Conservation (phyloP, 64 coral and sea anemone species). For the Stylophora pistillata region DNA sequence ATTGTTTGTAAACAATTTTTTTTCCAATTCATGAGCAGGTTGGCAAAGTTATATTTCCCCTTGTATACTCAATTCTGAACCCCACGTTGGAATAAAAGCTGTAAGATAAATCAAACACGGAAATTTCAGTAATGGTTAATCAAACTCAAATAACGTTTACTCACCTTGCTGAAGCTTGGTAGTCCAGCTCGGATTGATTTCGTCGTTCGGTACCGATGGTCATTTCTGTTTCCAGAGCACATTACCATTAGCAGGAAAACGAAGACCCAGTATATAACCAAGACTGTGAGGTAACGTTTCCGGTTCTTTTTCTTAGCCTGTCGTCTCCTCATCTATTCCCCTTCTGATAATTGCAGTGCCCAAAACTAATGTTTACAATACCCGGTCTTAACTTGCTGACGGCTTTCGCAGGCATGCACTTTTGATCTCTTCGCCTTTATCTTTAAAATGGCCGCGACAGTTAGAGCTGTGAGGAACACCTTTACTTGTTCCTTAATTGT, state of each 20-base stretch:
- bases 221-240: conserved; percentile 1
- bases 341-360: background rate
- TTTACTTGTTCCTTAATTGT: background rate
- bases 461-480: background rate
- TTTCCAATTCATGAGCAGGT: too few relatives aligned
- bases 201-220: background rate
- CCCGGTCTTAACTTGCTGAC: background rate
- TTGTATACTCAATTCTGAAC: too few relatives aligned
- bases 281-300: background rate
- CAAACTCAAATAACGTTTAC: background rate
- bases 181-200: conserved; percentile 12
- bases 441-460: background rate
- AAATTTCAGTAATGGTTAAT: too few relatives aligned
- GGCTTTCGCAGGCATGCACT: too few relatives aligned
- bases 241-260: background rate
- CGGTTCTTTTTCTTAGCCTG: background rate
- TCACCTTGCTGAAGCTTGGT: background rate
- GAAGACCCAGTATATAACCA: background rate
- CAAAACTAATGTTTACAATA: background rate
- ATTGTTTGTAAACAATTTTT: too few relatives aligned
- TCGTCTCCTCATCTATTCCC: background rate
- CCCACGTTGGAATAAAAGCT: too few relatives aligned
- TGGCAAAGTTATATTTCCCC: too few relatives aligned
- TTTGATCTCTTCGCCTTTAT: background rate
- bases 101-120: too few relatives aligned